These are phyloP conservation scores for Chymomyza amoena DNA, from an alignment of 2,888 invertebrate genomes.

Conservation along the genomic window DNA sequence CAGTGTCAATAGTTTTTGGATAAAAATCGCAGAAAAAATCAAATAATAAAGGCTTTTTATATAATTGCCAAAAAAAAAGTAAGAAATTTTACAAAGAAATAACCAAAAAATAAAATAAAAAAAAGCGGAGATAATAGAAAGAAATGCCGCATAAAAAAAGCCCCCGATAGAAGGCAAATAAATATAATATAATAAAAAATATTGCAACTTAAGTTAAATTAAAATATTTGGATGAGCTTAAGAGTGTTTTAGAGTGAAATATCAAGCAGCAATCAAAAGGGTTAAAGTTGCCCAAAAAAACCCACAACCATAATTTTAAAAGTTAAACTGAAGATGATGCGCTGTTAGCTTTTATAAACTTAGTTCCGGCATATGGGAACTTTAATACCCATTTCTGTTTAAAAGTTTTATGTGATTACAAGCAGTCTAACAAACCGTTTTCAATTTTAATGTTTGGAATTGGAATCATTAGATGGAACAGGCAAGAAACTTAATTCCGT, in stretches of 20 bases:
- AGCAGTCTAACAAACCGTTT: no score
- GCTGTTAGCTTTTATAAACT: no score
- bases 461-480: no score
- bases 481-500: no score
- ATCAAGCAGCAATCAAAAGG: conserved; percentile 3
- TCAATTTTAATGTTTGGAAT: no score
- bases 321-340: neutral
- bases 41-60: neutral
- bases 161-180: conserved; percentile 56
- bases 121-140: conserved; percentile 9
- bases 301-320: neutral
- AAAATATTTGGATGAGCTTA: conserved; percentile 53
- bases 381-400: no score
- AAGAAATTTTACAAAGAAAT: conserved; percentile 14
- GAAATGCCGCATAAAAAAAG: conserved; percentile 31
- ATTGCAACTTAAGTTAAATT: conserved; percentile 52
- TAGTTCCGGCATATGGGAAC: no score
- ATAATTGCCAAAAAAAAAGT: conserved; percentile 8
- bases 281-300: neutral
- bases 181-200: conserved; percentile 66
- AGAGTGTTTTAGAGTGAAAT: conserved; percentile 75
- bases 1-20: conserved; percentile 34
- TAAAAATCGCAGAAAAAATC: conserved; percentile 10
- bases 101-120: conserved; percentile 8
- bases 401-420: no score